Conservation (phyloP, 2,113 vertebrate genomes). For the Gymnarchus niloticus region DNA sequence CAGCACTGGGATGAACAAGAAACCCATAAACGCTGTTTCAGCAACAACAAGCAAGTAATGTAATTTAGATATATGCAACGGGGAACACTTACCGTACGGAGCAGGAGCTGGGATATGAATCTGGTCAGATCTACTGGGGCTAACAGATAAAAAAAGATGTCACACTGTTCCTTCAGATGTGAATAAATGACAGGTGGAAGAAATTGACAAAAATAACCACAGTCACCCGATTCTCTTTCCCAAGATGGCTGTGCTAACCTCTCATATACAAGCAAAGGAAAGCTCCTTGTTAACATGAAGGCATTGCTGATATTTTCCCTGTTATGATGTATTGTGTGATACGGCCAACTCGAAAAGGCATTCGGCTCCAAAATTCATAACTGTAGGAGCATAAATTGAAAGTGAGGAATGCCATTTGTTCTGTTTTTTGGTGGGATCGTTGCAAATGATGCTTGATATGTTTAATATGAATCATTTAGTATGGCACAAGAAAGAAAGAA, state of each 20-base stretch:
- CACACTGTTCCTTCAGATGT: background rate
- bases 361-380: no score
- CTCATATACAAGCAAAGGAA: background rate
- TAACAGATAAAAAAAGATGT: background rate
- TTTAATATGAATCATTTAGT: no score
- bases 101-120: background rate
- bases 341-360: no score
- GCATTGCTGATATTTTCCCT: no score
- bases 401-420: no score
- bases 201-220: background rate
- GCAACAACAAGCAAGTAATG: background rate
- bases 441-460: no score
- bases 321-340: no score
- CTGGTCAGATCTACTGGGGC: background rate
- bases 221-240: background rate
- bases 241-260: background rate
- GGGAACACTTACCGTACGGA: background rate
- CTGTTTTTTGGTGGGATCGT: no score
- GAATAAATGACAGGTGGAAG: background rate
- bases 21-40: background rate
- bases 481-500: background rate
- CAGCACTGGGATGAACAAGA: background rate
- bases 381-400: no score
- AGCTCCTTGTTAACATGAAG: no score
- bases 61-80: background rate